phyloP scores from a whole-genome alignment of 2,888 invertebrate species.

The Temnothorax rugatulus region DNA sequence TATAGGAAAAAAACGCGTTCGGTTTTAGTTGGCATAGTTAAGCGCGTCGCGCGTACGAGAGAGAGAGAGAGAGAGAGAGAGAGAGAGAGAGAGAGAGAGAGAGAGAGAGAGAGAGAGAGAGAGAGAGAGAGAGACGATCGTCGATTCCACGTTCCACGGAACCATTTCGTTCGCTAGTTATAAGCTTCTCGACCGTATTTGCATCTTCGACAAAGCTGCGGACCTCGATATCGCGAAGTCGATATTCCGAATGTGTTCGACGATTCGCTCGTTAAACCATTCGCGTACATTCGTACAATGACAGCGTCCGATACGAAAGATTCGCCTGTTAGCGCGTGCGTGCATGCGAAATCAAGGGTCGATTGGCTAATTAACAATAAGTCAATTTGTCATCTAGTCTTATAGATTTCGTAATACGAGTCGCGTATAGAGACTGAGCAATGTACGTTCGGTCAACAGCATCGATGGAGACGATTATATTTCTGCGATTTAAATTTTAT shows the following conservation, averaged over 20 bases:
- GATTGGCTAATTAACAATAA: background rate
- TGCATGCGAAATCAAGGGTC: background rate
- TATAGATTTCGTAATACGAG: background rate
- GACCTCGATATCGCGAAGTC: slow-evolving; percentile 41
- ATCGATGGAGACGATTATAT: no score
- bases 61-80: no score
- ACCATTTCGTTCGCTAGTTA: slow-evolving; percentile 63
- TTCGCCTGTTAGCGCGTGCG: background rate
- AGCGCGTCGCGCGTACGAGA: background rate
- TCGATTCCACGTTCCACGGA: slow-evolving; percentile 41
- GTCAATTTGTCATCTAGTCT: background rate
- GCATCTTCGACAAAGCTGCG: background rate
- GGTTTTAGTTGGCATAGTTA: background rate
- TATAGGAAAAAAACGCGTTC: background rate
- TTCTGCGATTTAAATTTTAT: no score
- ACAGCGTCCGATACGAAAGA: slow-evolving; percentile 6
- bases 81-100: no score
- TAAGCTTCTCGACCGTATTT: slow-evolving; percentile 60
- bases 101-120: no score
- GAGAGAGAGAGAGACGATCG: background rate
- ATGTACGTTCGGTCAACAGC: no score
- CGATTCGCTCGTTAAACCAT: slow-evolving; percentile 65
- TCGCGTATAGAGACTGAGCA: no score
- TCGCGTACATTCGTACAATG: slow-evolving; percentile 20
- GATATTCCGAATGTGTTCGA: slow-evolving; percentile 62